Percentiles rank a stretch among this genome's conserved stretches.
Evolutionary conservation across 2,888 invertebrate genomes (phyloP).

Genomic region (Lepetodrilus schrolli): DNA sequence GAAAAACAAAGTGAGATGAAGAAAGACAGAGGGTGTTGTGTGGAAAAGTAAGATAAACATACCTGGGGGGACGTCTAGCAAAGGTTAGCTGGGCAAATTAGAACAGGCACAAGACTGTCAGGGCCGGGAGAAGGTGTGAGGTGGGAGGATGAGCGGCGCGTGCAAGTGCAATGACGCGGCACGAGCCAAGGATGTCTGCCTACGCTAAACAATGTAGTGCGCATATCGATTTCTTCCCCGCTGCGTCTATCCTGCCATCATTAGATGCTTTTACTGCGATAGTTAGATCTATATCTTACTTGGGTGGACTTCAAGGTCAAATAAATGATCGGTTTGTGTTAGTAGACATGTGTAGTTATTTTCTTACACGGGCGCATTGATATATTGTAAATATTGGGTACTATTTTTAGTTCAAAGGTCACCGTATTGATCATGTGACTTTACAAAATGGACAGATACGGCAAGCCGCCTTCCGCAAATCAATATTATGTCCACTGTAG

Average conservation of each 20-base stretch:
- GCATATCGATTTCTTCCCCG: neutral
- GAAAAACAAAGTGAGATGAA: neutral
- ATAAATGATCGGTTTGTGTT: neutral
- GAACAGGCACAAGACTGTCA: constrained; percentile 20
- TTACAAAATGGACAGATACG: constrained; percentile 47
- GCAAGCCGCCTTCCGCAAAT: neutral
- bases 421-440: constrained; percentile 46
- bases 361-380: constrained; percentile 8
- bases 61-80: constrained; percentile 26
- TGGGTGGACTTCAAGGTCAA: neutral
- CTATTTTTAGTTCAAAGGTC: constrained; percentile 26
- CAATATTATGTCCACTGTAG: neutral
- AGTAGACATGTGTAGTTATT: neutral
- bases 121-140: constrained; percentile 2
- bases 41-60: constrained; percentile 14
- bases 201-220: constrained; percentile 21
- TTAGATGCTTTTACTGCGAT: too few relatives aligned
- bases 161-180: constrained; percentile 24
- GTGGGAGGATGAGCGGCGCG: constrained; percentile 19
- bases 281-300: neutral
- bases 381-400: constrained; percentile 26
- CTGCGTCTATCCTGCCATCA: too few relatives aligned
- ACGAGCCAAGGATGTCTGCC: neutral
- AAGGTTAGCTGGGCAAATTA: constrained; percentile 27
- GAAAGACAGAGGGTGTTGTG: neutral